These are phyloP conservation scores for Trogon melanurus DNA, from an alignment of 2,113 vertebrate species.

Conservation along the genomic window DNA sequence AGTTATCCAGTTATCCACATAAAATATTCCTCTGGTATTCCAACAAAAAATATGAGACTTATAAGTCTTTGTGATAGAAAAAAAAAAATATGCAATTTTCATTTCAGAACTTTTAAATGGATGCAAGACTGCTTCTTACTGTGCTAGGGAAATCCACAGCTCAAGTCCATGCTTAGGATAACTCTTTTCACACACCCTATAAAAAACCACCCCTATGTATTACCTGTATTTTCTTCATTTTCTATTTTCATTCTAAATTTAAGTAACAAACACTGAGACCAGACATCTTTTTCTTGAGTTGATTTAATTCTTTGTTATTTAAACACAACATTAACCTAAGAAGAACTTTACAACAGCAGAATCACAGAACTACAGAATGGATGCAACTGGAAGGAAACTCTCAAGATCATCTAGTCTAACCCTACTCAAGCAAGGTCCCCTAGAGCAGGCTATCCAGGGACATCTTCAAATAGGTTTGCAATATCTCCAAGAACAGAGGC, in stretches of 20 bases:
- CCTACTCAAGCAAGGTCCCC: background rate
- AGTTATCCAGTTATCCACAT: background rate
- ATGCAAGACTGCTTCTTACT: background rate
- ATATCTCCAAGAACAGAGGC: background rate
- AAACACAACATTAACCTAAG: background rate
- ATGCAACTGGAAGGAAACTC: background rate
- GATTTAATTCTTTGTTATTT: background rate
- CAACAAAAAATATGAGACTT: background rate
- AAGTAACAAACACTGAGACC: background rate
- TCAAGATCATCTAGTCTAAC: background rate
- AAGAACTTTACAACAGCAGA: background rate
- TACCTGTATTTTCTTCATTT: background rate
- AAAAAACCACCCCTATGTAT: background rate
- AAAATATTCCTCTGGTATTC: background rate
- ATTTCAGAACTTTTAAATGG: background rate
- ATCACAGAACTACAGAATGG: background rate
- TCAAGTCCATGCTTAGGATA: background rate
- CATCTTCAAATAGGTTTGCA: fast-evolving
- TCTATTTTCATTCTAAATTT: background rate
- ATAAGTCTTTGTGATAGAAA: background rate
- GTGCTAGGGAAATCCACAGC: background rate
- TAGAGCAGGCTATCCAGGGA: background rate
- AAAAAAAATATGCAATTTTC: background rate
- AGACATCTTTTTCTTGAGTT: background rate
- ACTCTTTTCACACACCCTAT: background rate